Base-by-base conservation (phyloP, 2,797 vertebrate species). In the Poeciliopsis gracilis region DNA sequence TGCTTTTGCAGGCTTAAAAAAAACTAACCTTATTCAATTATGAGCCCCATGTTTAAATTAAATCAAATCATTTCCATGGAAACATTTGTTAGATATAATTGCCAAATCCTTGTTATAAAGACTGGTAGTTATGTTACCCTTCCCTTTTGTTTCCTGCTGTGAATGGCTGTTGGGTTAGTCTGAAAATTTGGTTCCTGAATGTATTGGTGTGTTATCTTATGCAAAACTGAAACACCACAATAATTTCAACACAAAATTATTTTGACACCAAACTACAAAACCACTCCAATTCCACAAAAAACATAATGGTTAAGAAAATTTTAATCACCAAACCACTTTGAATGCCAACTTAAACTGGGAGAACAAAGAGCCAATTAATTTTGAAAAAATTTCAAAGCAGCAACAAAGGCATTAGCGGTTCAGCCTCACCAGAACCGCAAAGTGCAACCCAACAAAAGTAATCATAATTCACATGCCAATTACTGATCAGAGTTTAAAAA, bases 11-110 rank as follows among this genome's bases (percentile, higher is more conserved):
- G 59, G 76, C 13, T 75, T 72, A 63, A 25, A 61, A 70, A 76
- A 75, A 70, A 83, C 74, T 73, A 73, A 83, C 75, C 66, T 43
- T 11, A 23, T 18, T 36, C n/a, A 23, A n/a, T 80, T 72, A 75
- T 78, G 53, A 57, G 69, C 13, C 18, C 66, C 57, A 82, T 63
- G 43, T 61, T 75, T 55, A 77, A 76, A 80, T 57, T n/a, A 53
- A 73, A 53, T 30, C 20, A 25, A 38, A 53, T 51, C 2, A 73
- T 38, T 53, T 73, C 18, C 6, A 11, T 38, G 11, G 1, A 55
- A 53, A 73, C 46, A 33, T 49, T 33, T 33, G 71, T 51, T 51
- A 23, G 30, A 30, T 72, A 51, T 67, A 18, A 49, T 45, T 33
- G 41, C 28, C 18, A 20, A 51, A 38, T 38, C 20, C 33, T 20